Conservation (phyloP, 2,113 vertebrate species). For the Corapipo altera region DNA sequence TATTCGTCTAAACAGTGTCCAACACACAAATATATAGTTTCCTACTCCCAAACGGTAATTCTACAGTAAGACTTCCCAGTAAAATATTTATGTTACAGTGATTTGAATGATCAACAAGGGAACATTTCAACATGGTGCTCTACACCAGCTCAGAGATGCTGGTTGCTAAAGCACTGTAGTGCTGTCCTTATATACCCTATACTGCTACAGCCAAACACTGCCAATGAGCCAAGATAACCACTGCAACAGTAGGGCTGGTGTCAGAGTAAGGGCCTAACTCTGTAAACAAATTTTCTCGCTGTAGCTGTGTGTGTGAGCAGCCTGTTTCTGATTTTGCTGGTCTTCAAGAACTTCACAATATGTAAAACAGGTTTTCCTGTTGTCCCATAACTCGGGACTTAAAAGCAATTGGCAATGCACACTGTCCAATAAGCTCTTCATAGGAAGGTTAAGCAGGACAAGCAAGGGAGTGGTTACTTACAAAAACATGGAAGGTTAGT, state of each 20-base stretch:
- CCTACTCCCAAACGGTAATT: neutral
- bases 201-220: neutral
- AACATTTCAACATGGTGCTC: neutral
- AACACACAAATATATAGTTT: conserved; percentile 27
- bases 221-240: neutral
- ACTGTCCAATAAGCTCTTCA: neutral
- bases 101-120: neutral
- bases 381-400: neutral
- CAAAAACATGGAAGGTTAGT: neutral
- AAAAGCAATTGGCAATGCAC: neutral
- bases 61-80: neutral
- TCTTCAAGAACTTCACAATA: neutral
- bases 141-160: neutral
- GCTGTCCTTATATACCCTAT: neutral
- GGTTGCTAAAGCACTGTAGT: neutral
- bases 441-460: neutral
- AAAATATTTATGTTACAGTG: conserved; percentile 19
- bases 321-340: neutral
- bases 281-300: neutral
- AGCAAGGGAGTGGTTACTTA: neutral
- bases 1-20: conserved; percentile 21
- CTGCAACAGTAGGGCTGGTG: neutral
- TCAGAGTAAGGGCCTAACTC: neutral
- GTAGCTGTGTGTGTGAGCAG: neutral
- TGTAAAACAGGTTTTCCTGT: neutral